Evolutionary conservation across 2,113 vertebrate species (phyloP).

Genomic region (Catharus fuscescens): DNA sequence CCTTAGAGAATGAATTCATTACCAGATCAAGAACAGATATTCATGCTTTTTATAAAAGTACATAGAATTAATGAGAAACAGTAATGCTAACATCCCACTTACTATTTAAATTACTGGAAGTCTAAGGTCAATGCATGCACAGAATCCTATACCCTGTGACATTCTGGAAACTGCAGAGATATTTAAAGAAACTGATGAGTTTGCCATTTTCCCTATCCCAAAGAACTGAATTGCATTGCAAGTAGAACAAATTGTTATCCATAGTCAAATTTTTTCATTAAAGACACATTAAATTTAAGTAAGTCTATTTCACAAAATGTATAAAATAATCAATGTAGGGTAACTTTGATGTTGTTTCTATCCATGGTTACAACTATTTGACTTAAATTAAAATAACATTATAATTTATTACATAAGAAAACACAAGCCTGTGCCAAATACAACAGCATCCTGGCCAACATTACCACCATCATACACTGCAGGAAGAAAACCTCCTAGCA

Average conservation of each 20-base stretch:
- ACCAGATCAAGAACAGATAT: not conserved
- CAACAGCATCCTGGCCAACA: not conserved
- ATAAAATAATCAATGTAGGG: not conserved
- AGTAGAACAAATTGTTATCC: not conserved
- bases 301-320: not conserved
- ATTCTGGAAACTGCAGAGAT: not conserved
- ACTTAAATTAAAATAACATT: not conserved
- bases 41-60: not conserved
- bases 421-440: not conserved
- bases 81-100: not conserved
- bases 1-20: not conserved
- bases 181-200: not conserved
- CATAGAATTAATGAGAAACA: not conserved
- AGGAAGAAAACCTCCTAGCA: not conserved
- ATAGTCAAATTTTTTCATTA: not conserved
- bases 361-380: not conserved
- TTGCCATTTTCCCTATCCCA: not conserved
- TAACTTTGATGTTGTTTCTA: not conserved
- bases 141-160: not conserved
- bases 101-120: not conserved
- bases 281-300: not conserved
- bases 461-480: not conserved
- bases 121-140: not conserved
- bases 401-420: not conserved
- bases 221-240: not conserved